Evolutionary conservation across 2,113 vertebrate genomes (phyloP), one percentile per base, ranked within the genome.

Genomic region (Erinaceus europaeus): DNA sequence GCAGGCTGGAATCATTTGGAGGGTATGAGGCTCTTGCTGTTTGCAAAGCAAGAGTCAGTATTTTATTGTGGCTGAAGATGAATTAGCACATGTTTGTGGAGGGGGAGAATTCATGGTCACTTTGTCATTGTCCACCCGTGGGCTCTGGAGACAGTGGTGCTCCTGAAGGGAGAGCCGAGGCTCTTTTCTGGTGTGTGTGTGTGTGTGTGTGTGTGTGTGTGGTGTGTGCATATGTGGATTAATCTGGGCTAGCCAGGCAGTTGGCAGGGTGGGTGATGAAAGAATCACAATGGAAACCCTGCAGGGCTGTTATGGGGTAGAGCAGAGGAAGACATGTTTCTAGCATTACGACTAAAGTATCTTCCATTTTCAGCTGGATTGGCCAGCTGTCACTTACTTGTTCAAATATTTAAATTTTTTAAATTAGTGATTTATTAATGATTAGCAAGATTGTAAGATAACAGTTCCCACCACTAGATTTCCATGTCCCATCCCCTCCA

Each of bases 51-150:
- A 23, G n/a, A 32, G 4, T 73, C 59, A 92, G 12, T 44, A 5
- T 91, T 78, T 91, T 88, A 73, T 84, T 74, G 20, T 81, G 48
- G 25, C 69, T 90, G 91, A 71, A 75, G 48, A 75, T 91, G n/a
- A 89, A 62, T 89, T 75, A 67, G 78, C 68, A 65, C 29, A 50
- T 15, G 10, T 71, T 81, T 86, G n/a, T 48, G 67, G 91, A 73
- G 0, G 2, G 23, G 32, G 59, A 92, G 48, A 89, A 69, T 85
- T 87, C 78, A 84, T 53, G 50, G 53, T 71, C 69, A 86, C 38
- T 21, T 3, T 4, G 36, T 42, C 14, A 8, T 46, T 29, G 10
- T 38, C 50, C 40, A 3, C 25, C 42, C 52, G 32, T 68, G 81
- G 53, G 18, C 52, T 74, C 20, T 48, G 40, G 69, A 42, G 48